phyloP scores from a whole-genome alignment of 2,113 vertebrate genomes.

The Argyrosomus japonicus region DNA sequence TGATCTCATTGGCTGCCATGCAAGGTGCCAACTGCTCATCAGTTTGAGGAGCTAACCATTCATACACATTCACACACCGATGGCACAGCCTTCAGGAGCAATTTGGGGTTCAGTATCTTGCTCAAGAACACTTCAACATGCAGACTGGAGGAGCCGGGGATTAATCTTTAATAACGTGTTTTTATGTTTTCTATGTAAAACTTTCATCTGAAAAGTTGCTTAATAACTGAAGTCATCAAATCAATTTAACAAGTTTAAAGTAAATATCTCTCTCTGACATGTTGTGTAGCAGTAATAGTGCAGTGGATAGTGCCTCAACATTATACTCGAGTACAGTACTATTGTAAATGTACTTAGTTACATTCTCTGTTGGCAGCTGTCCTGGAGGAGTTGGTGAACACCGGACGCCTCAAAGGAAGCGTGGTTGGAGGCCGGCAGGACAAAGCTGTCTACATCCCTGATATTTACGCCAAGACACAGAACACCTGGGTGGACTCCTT shows the following conservation, averaged over 20 bases:
- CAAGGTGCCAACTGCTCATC: too few species aligned
- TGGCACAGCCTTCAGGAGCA: too few species aligned
- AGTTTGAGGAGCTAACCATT: too few species aligned
- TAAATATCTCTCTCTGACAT: not conserved
- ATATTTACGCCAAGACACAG: conserved; percentile 95
- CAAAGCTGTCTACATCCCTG: conserved; percentile 94
- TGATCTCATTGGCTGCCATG: too few species aligned
- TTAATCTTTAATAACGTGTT: too few species aligned
- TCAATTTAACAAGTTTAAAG: not conserved
- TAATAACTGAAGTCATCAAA: not conserved
- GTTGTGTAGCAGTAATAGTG: too few species aligned
- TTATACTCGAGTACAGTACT: not conserved
- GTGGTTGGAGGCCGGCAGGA: conserved; percentile 95
- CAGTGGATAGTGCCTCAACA: not conserved
- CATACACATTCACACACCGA: too few species aligned
- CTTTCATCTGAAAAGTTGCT: not conserved
- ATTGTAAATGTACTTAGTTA: not conserved
- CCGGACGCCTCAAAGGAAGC: conserved; percentile 90
- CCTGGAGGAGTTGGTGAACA: conserved; percentile 92
- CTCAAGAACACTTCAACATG: too few species aligned
- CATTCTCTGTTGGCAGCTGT: conserved; percentile 83
- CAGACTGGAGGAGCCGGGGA: too few species aligned
- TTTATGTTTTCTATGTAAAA: not conserved
- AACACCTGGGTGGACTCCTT: conserved; percentile 97
- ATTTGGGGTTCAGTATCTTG: too few species aligned